Evolutionary conservation across 2,888 invertebrate species (phyloP).

Genomic region (Cremastinae sp.): DNA sequence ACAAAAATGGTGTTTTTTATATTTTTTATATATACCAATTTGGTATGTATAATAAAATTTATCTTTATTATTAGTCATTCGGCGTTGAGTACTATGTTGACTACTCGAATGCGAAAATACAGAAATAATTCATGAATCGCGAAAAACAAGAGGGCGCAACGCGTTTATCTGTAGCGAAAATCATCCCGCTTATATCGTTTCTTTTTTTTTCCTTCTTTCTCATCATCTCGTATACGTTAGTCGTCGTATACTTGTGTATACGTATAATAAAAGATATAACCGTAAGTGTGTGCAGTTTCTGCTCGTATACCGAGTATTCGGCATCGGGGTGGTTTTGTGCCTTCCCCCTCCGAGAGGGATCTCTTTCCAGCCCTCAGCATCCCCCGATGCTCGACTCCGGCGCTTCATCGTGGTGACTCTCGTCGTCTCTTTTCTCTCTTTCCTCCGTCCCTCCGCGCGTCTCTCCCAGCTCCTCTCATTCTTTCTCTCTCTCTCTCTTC

Average conservation of each 20-base stretch:
- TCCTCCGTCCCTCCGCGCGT: slow-evolving; percentile 7
- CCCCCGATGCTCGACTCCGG: slow-evolving; percentile 42
- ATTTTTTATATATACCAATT: no score
- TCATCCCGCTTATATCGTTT: no score
- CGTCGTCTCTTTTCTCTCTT: slow-evolving; percentile 15
- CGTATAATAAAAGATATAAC: slow-evolving; percentile 12
- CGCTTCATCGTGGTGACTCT: slow-evolving; percentile 46
- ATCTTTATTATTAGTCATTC: no score
- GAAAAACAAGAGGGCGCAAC: neutral
- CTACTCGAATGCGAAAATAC: no score
- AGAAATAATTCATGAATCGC: neutral
- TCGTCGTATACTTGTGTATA: neutral
- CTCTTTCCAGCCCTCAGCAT: slow-evolving; percentile 28
- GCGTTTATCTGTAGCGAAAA: neutral
- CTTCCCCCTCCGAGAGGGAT: slow-evolving; percentile 29
- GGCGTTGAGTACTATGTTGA: no score
- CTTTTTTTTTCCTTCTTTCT: neutral
- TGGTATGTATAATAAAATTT: no score
- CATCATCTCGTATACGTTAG: neutral
- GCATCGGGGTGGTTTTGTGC: neutral
- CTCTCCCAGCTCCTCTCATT: neutral
- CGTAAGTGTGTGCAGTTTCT: slow-evolving; percentile 3
- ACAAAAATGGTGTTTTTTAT: no score
- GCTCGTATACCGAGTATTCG: slow-evolving; percentile 11
- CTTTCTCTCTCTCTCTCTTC: slow-evolving; percentile 22